Base-by-base conservation (phyloP, 2,797 vertebrate genomes). In the Anguilla megastoma region DNA sequence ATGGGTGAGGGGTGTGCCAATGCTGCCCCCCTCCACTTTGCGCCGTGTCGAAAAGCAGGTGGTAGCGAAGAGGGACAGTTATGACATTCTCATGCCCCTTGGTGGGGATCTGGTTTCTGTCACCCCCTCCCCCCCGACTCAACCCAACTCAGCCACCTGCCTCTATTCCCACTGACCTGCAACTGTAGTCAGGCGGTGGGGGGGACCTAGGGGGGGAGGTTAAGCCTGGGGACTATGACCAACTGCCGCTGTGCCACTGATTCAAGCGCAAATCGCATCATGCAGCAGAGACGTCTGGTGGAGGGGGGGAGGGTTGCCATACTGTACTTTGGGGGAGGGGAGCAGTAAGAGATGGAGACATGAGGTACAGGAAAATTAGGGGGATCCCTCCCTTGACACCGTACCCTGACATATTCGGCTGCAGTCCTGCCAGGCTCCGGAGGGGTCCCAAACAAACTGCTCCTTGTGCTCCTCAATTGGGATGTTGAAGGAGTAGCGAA, bases 401-500 rank as follows among this genome's bases (percentile, higher is more conserved):
- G 90, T 96, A 99, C 98, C 98, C 96, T 98, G 97, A 93, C 98
- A 99, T 93, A 97, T 96, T 91, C 95, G 97, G 93, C 90, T 97
- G 94, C 98, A 99, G 88, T 97, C 97, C 88, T 97, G 97, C 98
- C 98, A 99, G 83, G 97, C 95, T 27, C 98, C 98, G 0, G 96
- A 97, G 4, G 95, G 94, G 91, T 99, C 96, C 98, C 98, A 99
- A 0, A 93, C 92, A 93, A 98, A 99, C 48, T 95, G 93, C 91
- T 98, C 96, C 10, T 84, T 93, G 92, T 95, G 94, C 50, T 96
- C 96, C 94, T 97, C 97, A 89, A 98, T 93, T 36, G 98, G 98
- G 91, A 99, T 94, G 93, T 94, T 99, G 94, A 98, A 99, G 85
- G 98, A 98, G 89, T 99, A 99, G 85, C 91, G 97, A 82, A 99